Percentiles rank a stretch among this genome's conserved stretches.
phyloP scores from a whole-genome alignment of 2,113 vertebrate species.

The Alouatta palliata region DNA sequence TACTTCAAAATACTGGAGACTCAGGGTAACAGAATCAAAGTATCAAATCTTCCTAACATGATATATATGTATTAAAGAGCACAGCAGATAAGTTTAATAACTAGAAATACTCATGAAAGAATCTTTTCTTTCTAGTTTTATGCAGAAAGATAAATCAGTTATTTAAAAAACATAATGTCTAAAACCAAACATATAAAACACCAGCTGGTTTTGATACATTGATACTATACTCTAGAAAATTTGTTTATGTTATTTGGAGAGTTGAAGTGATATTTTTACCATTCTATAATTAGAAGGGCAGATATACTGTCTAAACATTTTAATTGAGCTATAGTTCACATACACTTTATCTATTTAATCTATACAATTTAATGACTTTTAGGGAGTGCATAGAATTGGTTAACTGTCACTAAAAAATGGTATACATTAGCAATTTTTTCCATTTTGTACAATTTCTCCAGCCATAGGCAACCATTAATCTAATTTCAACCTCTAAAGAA shows the following conservation, averaged over 20 bases:
- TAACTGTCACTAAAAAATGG: background rate
- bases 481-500: background rate
- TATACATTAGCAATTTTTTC: background rate
- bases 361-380: background rate
- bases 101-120: background rate
- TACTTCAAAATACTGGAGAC: background rate
- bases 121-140: background rate
- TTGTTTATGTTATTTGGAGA: background rate
- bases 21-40: background rate
- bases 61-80: background rate
- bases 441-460: background rate
- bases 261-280: background rate
- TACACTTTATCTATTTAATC: background rate
- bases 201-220: background rate
- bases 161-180: background rate
- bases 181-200: background rate
- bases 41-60: background rate
- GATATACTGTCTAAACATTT: background rate
- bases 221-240: background rate
- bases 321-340: background rate
- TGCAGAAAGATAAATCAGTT: background rate
- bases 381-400: background rate
- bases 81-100: background rate
- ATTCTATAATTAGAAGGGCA: background rate
- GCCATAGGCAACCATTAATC: background rate